A percentile compares a stretch with the other conserved stretches of the same genome.
These are phyloP conservation scores for Erythrocercus mccallii DNA, from an alignment of 2,113 vertebrate genomes.

Conservation along the genomic window DNA sequence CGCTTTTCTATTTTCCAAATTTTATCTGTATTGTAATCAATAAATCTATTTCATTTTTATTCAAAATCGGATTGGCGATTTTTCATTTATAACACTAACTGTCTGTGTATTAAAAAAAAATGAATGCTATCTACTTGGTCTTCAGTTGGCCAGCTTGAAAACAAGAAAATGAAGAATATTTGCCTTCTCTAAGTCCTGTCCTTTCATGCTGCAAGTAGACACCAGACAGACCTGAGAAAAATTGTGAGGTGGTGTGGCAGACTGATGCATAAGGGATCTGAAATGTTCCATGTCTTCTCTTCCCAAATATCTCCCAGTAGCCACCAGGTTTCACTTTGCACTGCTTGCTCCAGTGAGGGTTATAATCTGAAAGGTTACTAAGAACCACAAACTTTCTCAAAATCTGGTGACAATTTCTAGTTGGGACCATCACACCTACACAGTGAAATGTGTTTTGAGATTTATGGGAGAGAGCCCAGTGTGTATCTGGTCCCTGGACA, in stretches of 20 bases:
- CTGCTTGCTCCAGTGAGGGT: neutral
- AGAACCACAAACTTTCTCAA: neutral
- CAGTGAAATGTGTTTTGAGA: neutral
- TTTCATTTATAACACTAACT: no score
- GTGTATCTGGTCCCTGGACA: neutral
- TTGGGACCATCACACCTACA: neutral
- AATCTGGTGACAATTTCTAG: neutral
- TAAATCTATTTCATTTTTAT: no score
- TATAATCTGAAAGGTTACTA: neutral
- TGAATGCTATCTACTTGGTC: neutral
- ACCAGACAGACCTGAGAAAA: neutral
- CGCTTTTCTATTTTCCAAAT: no score
- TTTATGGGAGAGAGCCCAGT: neutral
- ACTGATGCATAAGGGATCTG: neutral
- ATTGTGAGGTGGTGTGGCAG: neutral
- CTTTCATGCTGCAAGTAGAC: neutral
- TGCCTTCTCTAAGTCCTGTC: neutral
- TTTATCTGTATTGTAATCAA: no score
- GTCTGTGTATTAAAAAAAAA: neutral
- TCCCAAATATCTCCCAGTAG: neutral
- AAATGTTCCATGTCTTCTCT: neutral
- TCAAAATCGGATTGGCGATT: no score
- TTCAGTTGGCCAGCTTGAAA: neutral
- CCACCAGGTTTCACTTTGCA: neutral
- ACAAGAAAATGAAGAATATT: neutral